Percentiles rank a stretch among this genome's conserved stretches.
These are phyloP conservation scores for Cephus runcator DNA, from an alignment of 2,888 invertebrate genomes.

Conservation along the genomic window DNA sequence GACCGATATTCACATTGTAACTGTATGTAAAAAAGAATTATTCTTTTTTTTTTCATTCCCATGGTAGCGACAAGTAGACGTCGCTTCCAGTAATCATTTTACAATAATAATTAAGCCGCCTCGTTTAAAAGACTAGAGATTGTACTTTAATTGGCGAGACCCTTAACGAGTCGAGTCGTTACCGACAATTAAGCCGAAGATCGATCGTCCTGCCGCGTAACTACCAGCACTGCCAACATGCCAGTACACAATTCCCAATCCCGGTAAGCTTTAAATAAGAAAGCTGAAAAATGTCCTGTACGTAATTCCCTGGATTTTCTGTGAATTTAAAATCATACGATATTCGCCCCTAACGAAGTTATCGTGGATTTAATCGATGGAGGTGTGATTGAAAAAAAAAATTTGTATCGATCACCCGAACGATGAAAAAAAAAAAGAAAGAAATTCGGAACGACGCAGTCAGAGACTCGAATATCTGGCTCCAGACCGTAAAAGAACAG, in stretches of 20 bases:
- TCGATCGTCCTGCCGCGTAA: constrained; percentile 2
- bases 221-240: neutral
- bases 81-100: neutral
- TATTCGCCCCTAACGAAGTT: neutral
- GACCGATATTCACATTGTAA: neutral
- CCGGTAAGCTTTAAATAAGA: neutral
- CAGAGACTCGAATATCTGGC: neutral
- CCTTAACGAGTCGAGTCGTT: constrained; percentile 12
- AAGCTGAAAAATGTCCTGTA: neutral
- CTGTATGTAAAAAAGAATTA: neutral
- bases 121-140: neutral
- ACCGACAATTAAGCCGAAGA: constrained; percentile 11
- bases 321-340: neutral
- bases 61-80: neutral
- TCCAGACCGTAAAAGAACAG: constrained; percentile 26
- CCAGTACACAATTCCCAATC: neutral
- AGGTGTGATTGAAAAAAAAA: neutral
- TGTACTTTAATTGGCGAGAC: neutral
- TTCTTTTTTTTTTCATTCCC: neutral
- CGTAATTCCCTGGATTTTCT: neutral
- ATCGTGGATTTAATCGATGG: neutral
- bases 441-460: neutral
- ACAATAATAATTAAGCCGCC: neutral
- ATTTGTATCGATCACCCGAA: neutral
- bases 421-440: neutral